Conservation (phyloP, 2,797 vertebrate genomes). For the Dermochelys coriacea region DNA sequence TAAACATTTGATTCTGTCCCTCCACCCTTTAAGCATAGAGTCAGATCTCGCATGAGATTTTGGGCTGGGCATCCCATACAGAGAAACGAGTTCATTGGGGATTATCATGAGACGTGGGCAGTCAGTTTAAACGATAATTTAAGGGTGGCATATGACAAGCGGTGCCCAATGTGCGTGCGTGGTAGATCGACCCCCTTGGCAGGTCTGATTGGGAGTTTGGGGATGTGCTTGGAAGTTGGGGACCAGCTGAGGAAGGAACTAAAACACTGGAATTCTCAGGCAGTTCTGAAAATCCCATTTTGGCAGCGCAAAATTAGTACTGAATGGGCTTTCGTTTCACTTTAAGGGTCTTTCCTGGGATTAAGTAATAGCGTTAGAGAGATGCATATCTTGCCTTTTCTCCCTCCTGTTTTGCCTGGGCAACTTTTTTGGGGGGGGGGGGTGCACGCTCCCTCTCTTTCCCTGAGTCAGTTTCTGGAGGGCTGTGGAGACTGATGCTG, state of each 20-base stretch:
- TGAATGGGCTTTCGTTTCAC: conserved; percentile 20
- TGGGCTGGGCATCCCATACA: background rate
- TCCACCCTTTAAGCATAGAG: background rate
- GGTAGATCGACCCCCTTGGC: background rate
- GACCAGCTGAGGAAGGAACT: conserved; percentile 23
- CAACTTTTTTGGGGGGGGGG: background rate
- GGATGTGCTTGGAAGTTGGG: background rate
- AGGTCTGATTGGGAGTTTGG: too few relatives aligned
- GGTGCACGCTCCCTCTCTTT: background rate
- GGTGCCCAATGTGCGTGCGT: background rate
- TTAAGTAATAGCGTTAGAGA: conserved; percentile 46
- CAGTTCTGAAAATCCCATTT: background rate
- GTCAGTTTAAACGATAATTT: fast-evolving
- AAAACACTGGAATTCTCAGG: conserved; percentile 27
- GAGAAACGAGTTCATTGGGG: background rate
- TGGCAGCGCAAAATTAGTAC: background rate
- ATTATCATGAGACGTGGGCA: background rate
- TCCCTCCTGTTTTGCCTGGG: background rate
- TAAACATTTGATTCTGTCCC: fast-evolving
- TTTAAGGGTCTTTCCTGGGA: conserved; percentile 61
- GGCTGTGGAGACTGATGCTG: conserved; percentile 61
- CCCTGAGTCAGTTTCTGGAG: background rate
- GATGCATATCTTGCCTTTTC: conserved; percentile 40
- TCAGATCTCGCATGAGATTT: background rate
- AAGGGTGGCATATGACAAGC: background rate